Conservation (phyloP, 2,888 invertebrate genomes). For the Neoaliturus tenellus region DNA sequence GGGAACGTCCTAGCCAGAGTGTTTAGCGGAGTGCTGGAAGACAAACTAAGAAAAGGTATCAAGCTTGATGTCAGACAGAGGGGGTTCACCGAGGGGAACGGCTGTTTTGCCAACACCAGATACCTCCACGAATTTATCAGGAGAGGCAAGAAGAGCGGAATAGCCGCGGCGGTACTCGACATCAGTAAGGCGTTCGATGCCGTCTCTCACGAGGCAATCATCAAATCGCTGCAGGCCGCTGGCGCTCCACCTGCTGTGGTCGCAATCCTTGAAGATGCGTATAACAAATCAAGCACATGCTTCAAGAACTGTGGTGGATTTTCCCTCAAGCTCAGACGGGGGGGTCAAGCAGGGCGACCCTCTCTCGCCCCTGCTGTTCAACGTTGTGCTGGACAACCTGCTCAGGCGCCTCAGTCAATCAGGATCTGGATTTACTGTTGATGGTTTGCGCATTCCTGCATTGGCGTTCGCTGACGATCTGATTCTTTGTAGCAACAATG, state of each 20-base stretch:
- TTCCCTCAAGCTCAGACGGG: background rate
- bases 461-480: constrained; percentile 59
- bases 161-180: background rate
- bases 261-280: background rate
- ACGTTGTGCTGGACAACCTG: constrained; percentile 49
- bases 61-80: background rate
- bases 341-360: constrained; percentile 61
- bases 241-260: background rate
- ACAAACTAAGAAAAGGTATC: background rate
- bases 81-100: constrained; percentile 12
- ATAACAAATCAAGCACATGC: background rate
- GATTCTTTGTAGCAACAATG: constrained; percentile 15
- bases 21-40: background rate
- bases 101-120: background rate
- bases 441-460: background rate
- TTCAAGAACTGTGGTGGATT: background rate
- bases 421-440: background rate
- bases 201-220: background rate
- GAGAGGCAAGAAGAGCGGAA: background rate
- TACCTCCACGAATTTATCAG: background rate
- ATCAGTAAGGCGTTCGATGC: background rate
- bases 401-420: background rate
- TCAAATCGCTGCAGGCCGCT: background rate
- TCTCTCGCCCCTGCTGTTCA: constrained; percentile 57
- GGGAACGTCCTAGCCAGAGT: constrained; percentile 18